Base-by-base conservation (phyloP, 2,113 vertebrate genomes). In the Larimichthys polyactis region DNA sequence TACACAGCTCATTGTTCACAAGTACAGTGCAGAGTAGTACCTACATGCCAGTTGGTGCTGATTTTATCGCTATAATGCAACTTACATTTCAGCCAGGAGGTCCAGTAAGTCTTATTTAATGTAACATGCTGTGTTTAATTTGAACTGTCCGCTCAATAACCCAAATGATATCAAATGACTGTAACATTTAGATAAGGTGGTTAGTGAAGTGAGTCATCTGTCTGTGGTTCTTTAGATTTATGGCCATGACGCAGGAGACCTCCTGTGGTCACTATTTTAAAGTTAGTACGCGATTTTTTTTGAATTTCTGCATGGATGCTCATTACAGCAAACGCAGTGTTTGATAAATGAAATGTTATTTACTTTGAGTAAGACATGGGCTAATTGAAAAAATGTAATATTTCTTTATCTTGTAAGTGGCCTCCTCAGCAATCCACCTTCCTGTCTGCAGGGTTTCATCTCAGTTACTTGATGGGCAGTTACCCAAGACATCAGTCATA, bases 401-500 rank as follows among this genome's bases (percentile, higher is more conserved):
- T 65, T 52, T 75, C 14, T 67, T 59, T 64, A 48, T 62, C 24
- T 71, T 3, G 0, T 62, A 74, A 65, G 36, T 57, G 36, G 48
- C 54, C 22, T 72, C 70, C 16, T 62, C 15, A 17, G 40, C 66
- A 44, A 73, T 77, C 67, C 22, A 65, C 55, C 58, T 54, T 46
- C 52, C 51, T 63, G 51, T 76, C 44, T 73, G 49, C 59, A n/a
- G 68, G 54, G 80, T 87, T 87, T 80, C 44, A 75, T 79, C 69
- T 84, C 48, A 78, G 82, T 55, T 64, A 64, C 62, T 84, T 82
- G 84, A 90, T 78, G 84, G 82, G 87, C 88, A 90, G 79, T 78
- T 87, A 86, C 88, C 80, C 62, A 57, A 71, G 82, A 87, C 88
- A 92, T 94, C 88, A 87, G 81, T 94, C 89, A 92, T 83, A 88